Conservation (phyloP, 2,888 invertebrate genomes). For the Ichneumoninae sp. region DNA sequence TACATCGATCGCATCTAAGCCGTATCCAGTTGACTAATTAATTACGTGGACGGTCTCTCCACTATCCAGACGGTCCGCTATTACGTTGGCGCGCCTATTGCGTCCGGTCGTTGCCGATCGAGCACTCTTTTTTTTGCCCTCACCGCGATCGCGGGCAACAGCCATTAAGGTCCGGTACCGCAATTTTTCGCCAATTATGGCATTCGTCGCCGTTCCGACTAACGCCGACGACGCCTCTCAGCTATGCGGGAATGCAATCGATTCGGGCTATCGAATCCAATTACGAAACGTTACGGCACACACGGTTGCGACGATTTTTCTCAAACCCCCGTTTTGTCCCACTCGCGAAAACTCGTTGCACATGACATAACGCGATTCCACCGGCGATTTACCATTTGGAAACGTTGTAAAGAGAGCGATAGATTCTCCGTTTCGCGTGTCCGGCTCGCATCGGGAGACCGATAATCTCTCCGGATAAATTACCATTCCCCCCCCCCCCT, state of each 20-base stretch:
- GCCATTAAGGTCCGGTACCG: constrained; percentile 68
- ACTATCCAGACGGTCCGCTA: constrained; percentile 54
- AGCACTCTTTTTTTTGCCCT: constrained; percentile 65
- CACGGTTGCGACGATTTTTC: constrained; percentile 45
- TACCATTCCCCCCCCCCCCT: background rate
- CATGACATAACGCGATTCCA: constrained; percentile 37
- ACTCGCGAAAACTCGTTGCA: constrained; percentile 42
- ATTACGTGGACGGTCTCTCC: constrained; percentile 73
- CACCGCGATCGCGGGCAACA: constrained; percentile 65
- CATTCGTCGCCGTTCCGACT: constrained; percentile 50
- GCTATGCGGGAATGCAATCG: constrained; percentile 78
- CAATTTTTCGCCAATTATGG: constrained; percentile 81
- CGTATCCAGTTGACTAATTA: constrained; percentile 71
- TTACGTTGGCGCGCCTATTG: constrained; percentile 69
- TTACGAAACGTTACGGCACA: constrained; percentile 81
- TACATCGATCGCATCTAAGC: constrained; percentile 6
- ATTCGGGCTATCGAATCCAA: constrained; percentile 75
- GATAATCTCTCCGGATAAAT: constrained; percentile 39
- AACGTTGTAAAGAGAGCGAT: constrained; percentile 18
- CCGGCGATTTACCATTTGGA: constrained; percentile 30
- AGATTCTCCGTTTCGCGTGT: constrained; percentile 14
- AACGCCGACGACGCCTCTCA: constrained; percentile 68
- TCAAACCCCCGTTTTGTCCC: constrained; percentile 19
- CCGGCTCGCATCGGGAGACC: background rate
- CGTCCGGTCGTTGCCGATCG: constrained; percentile 59